Evolutionary conservation across 2,888 invertebrate genomes (phyloP), one percentile per base, ranked within the genome.

Genomic region (Acleris cristana): DNA sequence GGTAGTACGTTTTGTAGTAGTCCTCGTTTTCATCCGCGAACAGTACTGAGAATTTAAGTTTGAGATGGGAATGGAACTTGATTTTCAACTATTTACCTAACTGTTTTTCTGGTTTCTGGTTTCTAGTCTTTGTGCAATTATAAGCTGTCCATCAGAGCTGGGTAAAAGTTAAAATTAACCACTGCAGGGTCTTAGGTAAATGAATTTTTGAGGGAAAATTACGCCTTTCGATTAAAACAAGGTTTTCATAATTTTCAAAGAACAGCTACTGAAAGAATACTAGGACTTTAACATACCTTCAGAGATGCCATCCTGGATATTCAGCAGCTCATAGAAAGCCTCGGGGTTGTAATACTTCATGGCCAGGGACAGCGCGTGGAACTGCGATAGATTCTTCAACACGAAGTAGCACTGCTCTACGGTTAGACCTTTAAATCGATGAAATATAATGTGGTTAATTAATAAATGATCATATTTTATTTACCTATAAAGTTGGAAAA

Each of bases 1-100:
- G 92, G 74, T 96, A 96, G 78, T 96, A 96, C 66, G 94, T 94
- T 71, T 94, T 93, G 78, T 95, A 96, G 93, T 95, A 96, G 60
- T 94, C 94, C 69, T 94, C 93, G 77, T 96, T 95, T 74, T 95
- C 95, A 58, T 93, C 84, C 51, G 94, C 92, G 79, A 95, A 96
- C 68, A 96, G 89, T 0, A 94, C 95, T 89, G 76, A 1, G 80
- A 80, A 64, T 40, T 40, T 40, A 14, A 40, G 1, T 40, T 14
- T 40, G 12, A 40, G 14, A 40, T 40, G 14, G 3, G 40, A 40
- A 12, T 40, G 3, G 34, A 12, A 14, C 3, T 40, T 40, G 12
- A 10, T 26, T 26, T 26, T 2, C 0, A 26, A n/a, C n/a, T n/a
- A n/a, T n/a, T n/a, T n/a, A n/a, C n/a, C n/a, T 2, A 21, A 21